Evolutionary conservation across 2,113 vertebrate genomes (phyloP).

Genomic region (Accipiter virgatus): DNA sequence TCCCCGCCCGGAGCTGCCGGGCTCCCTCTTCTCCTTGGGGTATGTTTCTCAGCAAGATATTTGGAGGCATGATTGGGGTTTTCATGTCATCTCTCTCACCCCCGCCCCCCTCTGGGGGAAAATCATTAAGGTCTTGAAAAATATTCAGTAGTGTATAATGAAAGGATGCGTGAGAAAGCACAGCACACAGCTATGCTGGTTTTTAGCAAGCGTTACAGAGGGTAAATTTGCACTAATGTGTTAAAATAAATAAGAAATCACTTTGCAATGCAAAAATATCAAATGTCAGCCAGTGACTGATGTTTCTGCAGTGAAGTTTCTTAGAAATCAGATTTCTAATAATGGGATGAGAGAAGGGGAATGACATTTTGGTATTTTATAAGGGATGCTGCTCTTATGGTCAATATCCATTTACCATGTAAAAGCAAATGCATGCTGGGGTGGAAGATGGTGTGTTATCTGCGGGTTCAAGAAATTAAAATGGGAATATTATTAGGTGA

Average conservation of each 20-base stretch:
- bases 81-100: not conserved
- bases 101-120: not conserved
- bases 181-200: fast-evolving
- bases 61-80: not conserved
- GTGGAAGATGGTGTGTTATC: not conserved
- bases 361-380: not conserved
- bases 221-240: not conserved
- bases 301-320: not conserved
- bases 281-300: not conserved
- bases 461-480: not conserved
- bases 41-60: not conserved
- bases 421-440: not conserved
- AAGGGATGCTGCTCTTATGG: not conserved
- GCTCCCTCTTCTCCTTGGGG: not conserved
- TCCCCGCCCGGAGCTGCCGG: not conserved
- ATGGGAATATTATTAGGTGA: not conserved
- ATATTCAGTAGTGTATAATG: no score
- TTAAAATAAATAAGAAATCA: not conserved
- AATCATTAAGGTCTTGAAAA: not conserved
- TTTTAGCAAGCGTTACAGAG: not conserved
- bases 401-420: not conserved
- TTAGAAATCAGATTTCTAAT: not conserved
- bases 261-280: not conserved
- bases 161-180: not conserved
- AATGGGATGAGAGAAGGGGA: not conserved